These are phyloP conservation scores for Ceratotherium simum DNA, from an alignment of 2,113 vertebrate species.

Conservation along the genomic window DNA sequence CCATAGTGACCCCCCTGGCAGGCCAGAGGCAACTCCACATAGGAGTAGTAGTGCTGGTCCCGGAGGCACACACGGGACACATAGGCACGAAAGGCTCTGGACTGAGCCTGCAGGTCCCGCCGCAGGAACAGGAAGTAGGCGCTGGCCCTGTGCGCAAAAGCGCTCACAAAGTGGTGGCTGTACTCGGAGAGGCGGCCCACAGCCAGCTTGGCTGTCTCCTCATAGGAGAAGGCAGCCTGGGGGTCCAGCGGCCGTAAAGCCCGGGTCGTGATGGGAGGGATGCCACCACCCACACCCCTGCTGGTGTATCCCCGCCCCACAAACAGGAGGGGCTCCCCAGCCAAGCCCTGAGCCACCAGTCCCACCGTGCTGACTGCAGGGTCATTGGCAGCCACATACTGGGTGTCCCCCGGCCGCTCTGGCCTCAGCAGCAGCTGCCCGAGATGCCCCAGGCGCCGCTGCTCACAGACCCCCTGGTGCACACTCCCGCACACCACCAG, in stretches of 20 bases:
- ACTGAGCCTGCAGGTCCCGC: constrained; percentile 94
- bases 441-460: constrained; percentile 90
- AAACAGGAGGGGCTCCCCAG: constrained; percentile 92
- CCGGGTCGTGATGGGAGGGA: constrained; percentile 96
- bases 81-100: constrained; percentile 95
- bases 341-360: constrained; percentile 91
- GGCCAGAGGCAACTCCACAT: constrained; percentile 95
- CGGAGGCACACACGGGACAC: constrained; percentile 95
- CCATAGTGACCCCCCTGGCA: constrained; percentile 92
- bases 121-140: constrained; percentile 98
- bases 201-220: constrained; percentile 96
- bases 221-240: constrained; percentile 96
- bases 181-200: constrained; percentile 97
- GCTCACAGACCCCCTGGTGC: constrained; percentile 97
- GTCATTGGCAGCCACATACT: constrained; percentile 97
- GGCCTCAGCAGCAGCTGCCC: constrained; percentile 90
- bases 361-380: constrained; percentile 97
- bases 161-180: constrained; percentile 97
- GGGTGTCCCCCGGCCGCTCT: constrained; percentile 95
- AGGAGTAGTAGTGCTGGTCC: constrained; percentile 97
- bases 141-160: constrained; percentile 91
- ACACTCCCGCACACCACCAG: constrained; percentile 97
- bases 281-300: constrained; percentile 91
- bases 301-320: constrained; percentile 97
- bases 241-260: constrained; percentile 90